Evolutionary conservation across 2,797 vertebrate genomes (phyloP), one percentile per base, ranked within the genome.

Genomic region (Sebastes melanostomus): DNA sequence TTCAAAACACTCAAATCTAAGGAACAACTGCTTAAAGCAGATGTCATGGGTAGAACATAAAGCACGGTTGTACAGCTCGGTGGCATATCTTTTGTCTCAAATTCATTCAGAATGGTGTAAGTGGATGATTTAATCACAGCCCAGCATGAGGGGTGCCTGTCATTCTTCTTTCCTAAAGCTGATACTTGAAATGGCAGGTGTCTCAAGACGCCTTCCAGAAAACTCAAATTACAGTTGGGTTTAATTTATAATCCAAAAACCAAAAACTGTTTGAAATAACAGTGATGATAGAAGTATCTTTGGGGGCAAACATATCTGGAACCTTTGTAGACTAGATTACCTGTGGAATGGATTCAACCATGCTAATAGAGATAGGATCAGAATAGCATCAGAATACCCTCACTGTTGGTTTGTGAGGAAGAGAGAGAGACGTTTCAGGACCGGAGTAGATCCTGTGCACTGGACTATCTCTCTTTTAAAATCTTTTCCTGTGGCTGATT

Each of bases 401-500:
- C 32, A 24, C 16, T 67, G 30, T 8, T 42, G 13, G 20, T 69
- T 46, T 54, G 18, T 65, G 18, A 34, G 14, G 4, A 66, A 36
- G 69, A 60, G 8, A 18, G 5, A 46, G 42, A 70, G 29, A 3
- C 2, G 11, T 30, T 61, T 55, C 12, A 20, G 27, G n/a, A 38
- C 72, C 16, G 24, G 1, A 12, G 27, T 16, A 24, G 16, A n/a
- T 54, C 20, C 7, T 16, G 16, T 36, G 8, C 25, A 4, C 24
- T 16, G 5, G 5, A 46, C 14, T 20, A 20, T 67, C 70, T 54
- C 66, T 66, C 56, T 59, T 69, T 61, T 66, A 10, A 60, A 24
- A 50, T 72, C n/a, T 62, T 67, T 66, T 62, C 34, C 60, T 72
- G 46, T 32, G 38, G 63, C 55, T 70, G 69, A 61, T 76, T 81